Evolutionary conservation across 2,797 vertebrate genomes (phyloP), one percentile per base, ranked within the genome.

Genomic region (Synanceia verrucosa): DNA sequence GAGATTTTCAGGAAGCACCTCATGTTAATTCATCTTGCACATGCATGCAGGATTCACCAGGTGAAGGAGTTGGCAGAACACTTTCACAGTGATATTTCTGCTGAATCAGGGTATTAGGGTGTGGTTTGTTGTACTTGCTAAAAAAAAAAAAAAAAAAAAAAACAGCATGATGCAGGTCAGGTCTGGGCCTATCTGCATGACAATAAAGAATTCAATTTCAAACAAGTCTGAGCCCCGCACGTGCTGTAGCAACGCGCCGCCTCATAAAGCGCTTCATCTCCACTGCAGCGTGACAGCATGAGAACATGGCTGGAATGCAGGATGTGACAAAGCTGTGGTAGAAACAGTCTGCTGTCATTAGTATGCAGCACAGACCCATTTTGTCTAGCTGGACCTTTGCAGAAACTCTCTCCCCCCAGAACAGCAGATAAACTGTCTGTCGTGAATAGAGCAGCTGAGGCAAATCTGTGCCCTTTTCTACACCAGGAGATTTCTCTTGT

Each of bases 351-450:
- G 74, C 71, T 75, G 77, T 71, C 75, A 86, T 92, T 90, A 88
- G 87, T 90, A 92, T 92, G 84, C 92, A 86, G 87, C 64, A 31
- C 82, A 76, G 80, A 85, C 24, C 53, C 24, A 10, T 78, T 75
- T 79, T 66, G 88, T 84, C 83, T 81, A 65, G 81, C 79, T 90
- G 91, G 87, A 89, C 88, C 83, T 86, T 91, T 81, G 84, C 82
- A 70, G 85, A 84, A 86, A 82, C 66, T 69, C 75, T 67, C 68
- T 60, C 59, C 68, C 69, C 69, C 65, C 50, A 77, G 70, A 88
- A 82, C 72, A 82, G 83, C 73, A 86, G 82, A 86, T 81, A 78
- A 85, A 90, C 84, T 85, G 83, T 83, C 79, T 83, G 65, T 57
- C 37, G 76, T 79, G 85, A 89, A 88, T 56, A 55, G 72, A 90